Evolutionary conservation across 2,797 vertebrate genomes (phyloP).

Genomic region (Microctenopoma steveboyesi): DNA sequence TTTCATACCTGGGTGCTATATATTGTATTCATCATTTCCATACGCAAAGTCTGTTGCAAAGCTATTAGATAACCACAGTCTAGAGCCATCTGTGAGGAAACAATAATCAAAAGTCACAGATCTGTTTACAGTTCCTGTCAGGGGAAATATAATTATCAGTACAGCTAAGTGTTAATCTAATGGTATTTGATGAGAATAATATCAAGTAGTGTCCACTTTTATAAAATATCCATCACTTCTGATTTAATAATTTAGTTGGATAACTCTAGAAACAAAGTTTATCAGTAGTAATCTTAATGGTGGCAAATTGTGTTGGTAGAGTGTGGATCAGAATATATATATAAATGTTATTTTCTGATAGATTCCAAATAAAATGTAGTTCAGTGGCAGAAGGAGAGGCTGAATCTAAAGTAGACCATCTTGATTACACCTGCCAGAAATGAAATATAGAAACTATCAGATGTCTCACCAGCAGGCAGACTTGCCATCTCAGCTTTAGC

Average conservation of each 20-base stretch:
- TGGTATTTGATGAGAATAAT: too few relatives aligned
- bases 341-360: too few relatives aligned
- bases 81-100: not conserved
- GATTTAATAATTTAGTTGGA: not conserved
- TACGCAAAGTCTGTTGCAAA: not conserved
- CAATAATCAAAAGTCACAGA: not conserved
- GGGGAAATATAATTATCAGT: not conserved
- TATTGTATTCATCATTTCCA: not conserved
- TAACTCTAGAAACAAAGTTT: not conserved
- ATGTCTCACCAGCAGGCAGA: conserved; percentile 32
- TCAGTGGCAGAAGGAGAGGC: not conserved
- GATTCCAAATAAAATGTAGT: too few relatives aligned
- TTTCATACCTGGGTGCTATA: not conserved
- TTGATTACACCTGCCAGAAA: conserved; percentile 4
- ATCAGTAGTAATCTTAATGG: too few relatives aligned
- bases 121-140: not conserved
- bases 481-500: conserved; percentile 28
- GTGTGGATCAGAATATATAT: too few relatives aligned
- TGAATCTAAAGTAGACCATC: not conserved
- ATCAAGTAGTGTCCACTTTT: too few relatives aligned
- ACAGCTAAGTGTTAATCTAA: not conserved
- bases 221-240: too few relatives aligned
- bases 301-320: too few relatives aligned
- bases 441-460: conserved; percentile 39
- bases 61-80: not conserved